Evolutionary conservation across 2,113 vertebrate genomes (phyloP).

Genomic region (Rhagologus leucostigma): DNA sequence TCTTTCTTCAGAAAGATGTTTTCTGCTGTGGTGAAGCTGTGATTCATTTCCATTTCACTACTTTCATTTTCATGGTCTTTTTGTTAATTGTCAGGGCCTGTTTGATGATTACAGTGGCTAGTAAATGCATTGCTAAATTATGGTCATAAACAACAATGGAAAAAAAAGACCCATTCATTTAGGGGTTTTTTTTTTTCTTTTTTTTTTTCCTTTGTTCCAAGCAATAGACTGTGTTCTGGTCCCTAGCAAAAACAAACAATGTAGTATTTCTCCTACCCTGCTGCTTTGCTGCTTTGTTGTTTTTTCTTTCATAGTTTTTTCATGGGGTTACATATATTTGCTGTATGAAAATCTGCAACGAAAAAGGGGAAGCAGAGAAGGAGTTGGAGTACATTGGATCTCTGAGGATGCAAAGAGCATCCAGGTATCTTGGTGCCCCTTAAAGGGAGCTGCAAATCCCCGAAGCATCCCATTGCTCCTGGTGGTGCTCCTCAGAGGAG

Average conservation of each 20-base stretch:
- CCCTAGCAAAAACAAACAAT: not conserved
- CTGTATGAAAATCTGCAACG: not conserved
- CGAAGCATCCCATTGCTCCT: not conserved
- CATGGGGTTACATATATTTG: not conserved
- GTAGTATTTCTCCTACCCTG: not conserved
- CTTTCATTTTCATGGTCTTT: conserved; percentile 60
- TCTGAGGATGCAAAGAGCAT: not conserved
- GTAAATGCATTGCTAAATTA: conserved; percentile 61
- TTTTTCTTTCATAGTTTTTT: not conserved
- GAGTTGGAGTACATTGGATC: not conserved
- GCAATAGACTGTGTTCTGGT: not conserved
- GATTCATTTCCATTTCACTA: conserved; percentile 64
- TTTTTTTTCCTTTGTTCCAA: not conserved
- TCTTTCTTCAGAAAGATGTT: conserved; percentile 60
- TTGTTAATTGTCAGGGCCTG: conserved; percentile 59
- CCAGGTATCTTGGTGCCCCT: not conserved
- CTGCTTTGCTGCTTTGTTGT: not conserved
- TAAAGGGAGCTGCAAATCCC: not conserved
- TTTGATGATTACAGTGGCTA: conserved; percentile 62
- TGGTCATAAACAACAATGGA: conserved; percentile 31
- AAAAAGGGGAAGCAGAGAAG: not conserved
- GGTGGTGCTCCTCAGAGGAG: not conserved
- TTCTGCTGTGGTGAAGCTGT: conserved; percentile 57
- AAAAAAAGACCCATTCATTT: conserved; percentile 30
- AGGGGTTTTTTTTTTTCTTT: accelerated